These are phyloP conservation scores for Dicrurus megarhynchus DNA, from an alignment of 2,113 vertebrate species.

Conservation along the genomic window DNA sequence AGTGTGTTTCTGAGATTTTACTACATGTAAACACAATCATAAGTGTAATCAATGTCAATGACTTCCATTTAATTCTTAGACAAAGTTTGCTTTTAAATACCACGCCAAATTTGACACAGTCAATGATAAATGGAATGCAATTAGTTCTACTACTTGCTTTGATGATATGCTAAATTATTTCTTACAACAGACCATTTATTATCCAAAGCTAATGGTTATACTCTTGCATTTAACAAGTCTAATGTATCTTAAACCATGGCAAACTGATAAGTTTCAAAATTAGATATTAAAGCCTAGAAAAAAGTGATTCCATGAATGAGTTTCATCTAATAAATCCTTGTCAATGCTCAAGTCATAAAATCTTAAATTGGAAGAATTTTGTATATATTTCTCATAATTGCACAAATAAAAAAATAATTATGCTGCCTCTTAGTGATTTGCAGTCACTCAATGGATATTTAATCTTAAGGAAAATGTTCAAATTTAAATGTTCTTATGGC, in stretches of 20 bases:
- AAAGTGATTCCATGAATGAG: background rate
- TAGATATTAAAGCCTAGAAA: background rate
- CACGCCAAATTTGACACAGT: slow-evolving; percentile 22
- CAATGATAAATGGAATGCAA: slow-evolving; percentile 44
- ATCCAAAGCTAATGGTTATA: slow-evolving; percentile 32
- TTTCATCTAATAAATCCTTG: background rate
- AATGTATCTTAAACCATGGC: background rate
- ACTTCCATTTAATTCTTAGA: slow-evolving; percentile 28
- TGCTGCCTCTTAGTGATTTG: background rate
- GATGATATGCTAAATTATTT: slow-evolving; percentile 63
- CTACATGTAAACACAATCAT: background rate
- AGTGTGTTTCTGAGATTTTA: background rate
- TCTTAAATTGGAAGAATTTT: background rate
- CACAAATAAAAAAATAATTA: background rate
- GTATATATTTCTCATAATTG: background rate
- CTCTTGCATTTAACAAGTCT: slow-evolving; percentile 6
- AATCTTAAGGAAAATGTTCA: background rate
- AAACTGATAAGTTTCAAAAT: slow-evolving; percentile 32
- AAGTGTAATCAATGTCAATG: slow-evolving; percentile 9
- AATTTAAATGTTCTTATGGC: background rate
- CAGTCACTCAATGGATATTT: background rate
- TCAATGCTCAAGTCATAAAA: background rate
- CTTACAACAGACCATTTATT: slow-evolving; percentile 56
- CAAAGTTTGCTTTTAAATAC: slow-evolving; percentile 49
- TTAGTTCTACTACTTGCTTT: slow-evolving; percentile 62